A percentile compares a stretch with the other conserved stretches of the same genome.
Conservation (phyloP, 1,140 invertebrate species). For the Pseudomyrmex gracilis region DNA sequence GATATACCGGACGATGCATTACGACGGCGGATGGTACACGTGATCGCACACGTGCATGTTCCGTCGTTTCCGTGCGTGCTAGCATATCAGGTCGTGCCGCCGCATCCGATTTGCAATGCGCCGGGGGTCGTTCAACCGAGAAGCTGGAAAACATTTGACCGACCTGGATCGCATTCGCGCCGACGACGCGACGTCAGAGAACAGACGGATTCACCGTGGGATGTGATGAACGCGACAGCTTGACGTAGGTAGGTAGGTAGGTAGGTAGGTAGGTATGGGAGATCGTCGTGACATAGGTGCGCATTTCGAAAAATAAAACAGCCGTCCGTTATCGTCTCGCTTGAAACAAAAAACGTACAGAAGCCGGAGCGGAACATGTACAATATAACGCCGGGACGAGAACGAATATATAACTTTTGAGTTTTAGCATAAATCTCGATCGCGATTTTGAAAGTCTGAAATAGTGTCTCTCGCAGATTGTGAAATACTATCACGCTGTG, state of each 20-base stretch:
- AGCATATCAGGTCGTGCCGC: conserved; percentile 37
- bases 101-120: conserved; percentile 33
- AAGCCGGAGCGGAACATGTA: not conserved
- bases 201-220: conserved; percentile 23
- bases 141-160: conserved; percentile 48
- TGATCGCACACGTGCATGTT: conserved; percentile 32
- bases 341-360: not conserved
- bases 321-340: conserved; percentile 29
- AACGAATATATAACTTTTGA: conserved; percentile 36
- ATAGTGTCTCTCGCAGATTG: conserved; percentile 32
- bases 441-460: conserved; percentile 36
- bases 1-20: conserved; percentile 1
- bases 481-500: conserved; percentile 8
- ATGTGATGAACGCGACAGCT: conserved; percentile 4
- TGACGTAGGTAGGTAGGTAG: not conserved
- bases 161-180: not conserved
- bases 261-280: not conserved
- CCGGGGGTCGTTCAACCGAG: conserved; percentile 37
- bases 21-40: conserved; percentile 34
- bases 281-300: not conserved
- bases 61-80: not conserved
- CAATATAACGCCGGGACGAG: not conserved
- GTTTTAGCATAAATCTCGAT: conserved; percentile 46
- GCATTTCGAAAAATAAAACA: conserved; percentile 37
- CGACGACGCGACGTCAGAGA: not conserved